Base-by-base conservation (phyloP, 2,888 invertebrate genomes). In the Stenodera caucasica region DNA sequence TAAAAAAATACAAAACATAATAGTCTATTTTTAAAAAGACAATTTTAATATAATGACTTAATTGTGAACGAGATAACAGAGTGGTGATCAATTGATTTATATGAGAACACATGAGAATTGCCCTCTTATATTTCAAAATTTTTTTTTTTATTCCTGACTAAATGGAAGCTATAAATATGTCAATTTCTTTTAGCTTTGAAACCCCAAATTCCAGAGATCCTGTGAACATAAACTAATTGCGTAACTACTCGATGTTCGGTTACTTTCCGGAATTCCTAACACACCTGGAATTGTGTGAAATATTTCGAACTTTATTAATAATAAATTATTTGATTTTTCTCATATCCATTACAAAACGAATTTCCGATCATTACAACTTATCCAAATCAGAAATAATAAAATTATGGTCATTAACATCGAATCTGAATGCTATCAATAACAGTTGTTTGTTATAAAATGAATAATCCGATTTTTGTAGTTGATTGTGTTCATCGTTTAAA, bases 11-110 rank as follows among this genome's bases (percentile, higher is more conserved):
- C 12, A 52, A 18, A 32, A 30, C 2, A 33, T 11, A 52, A 15
- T 52, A 23, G 33, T 15, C n/a, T 52, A 18, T 52, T 52, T 52
- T 30, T 50, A 51, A 3, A 1, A 33, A 30, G 8, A 52, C 33
- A 33, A 33, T 33, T 52, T 32, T 32, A 52, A 52, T 33, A 52
- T 33, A 52, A 52, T 30, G 33, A 52, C 32, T 33, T 21, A 30
- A 33, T 52, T 52, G 32, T 52, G 32, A 40, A 15, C 15, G 3
- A 33, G 7, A n/a, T 33, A 53, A 53, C 49, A n/a, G 40, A 30
- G 45, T 37, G 60, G 12, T 56, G 56, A 61, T 54, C 49, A 33
- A 53, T 49, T 61, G 60, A 61, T 61, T 61, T 61, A 61, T 49
- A n/a, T 30, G 14, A 7, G n/a, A 40, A 5, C 2, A 21, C 11